Percentiles rank a stretch among this genome's conserved stretches.
phyloP scores from a whole-genome alignment of 2,113 vertebrate genomes.

The Excalfactoria chinensis region DNA sequence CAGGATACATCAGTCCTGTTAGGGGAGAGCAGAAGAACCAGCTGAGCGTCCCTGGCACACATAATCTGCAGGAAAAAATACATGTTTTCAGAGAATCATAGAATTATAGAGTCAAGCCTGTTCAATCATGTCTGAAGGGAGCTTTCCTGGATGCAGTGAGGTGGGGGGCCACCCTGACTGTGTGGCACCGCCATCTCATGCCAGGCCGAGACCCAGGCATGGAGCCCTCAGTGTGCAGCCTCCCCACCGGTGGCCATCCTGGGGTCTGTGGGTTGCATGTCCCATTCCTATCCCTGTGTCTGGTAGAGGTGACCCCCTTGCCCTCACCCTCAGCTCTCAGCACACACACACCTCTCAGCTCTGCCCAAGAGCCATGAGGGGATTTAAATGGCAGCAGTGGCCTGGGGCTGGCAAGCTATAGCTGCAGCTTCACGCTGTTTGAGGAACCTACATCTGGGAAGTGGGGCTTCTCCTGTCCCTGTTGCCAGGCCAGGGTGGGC shows the following conservation, averaged over 20 bases:
- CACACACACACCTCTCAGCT: neutral
- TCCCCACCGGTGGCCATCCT: neutral
- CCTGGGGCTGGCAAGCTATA: neutral
- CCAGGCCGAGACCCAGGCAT: neutral
- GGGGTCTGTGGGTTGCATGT: neutral
- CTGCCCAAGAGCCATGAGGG: neutral
- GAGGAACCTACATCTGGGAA: neutral
- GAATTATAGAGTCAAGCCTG: too few species aligned
- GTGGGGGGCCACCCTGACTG: neutral
- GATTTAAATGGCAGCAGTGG: neutral
- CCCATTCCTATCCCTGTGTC: neutral
- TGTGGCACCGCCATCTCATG: too few species aligned
- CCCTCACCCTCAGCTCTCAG: neutral
- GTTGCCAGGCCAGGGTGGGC: neutral
- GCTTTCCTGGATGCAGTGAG: neutral
- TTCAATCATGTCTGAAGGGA: neutral
- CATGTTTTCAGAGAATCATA: neutral
- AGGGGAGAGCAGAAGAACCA: constrained; percentile 51
- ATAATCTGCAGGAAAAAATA: constrained; percentile 47
- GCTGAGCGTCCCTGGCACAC: constrained; percentile 16
- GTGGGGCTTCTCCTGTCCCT: neutral
- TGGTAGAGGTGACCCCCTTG: neutral
- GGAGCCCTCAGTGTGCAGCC: neutral
- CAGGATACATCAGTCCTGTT: constrained; percentile 17
- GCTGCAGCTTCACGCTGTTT: neutral